phyloP scores from a whole-genome alignment of 2,888 invertebrate genomes.

The Cremastobaeus sp. region DNA sequence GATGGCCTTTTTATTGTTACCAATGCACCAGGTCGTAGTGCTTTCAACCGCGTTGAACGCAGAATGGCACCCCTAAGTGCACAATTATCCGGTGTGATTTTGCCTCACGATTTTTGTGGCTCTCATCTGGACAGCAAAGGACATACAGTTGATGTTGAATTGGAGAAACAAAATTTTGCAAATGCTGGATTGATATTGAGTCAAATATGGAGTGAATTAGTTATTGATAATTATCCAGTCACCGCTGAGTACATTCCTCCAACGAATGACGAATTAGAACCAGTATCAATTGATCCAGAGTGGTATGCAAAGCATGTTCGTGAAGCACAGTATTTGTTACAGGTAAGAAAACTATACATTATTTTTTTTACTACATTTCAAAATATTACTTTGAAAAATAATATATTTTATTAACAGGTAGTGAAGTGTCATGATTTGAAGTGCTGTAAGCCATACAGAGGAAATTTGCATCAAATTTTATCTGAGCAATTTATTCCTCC shows the following conservation, averaged over 20 bases:
- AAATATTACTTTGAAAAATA: slow-evolving; percentile 11
- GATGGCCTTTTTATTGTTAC: slow-evolving; percentile 64
- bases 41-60: slow-evolving; percentile 72
- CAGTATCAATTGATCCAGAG: neutral
- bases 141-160: slow-evolving; percentile 66
- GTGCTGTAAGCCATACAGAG: slow-evolving; percentile 61
- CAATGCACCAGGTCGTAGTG: slow-evolving; percentile 68
- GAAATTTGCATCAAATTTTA: slow-evolving; percentile 28
- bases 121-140: slow-evolving; percentile 67
- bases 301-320: slow-evolving; percentile 27
- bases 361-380: slow-evolving; percentile 10
- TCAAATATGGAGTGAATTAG: slow-evolving; percentile 68
- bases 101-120: slow-evolving; percentile 68
- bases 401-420: slow-evolving; percentile 22
- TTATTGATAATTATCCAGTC: slow-evolving; percentile 66
- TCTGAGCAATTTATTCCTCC: slow-evolving; percentile 29
- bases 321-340: slow-evolving; percentile 57
- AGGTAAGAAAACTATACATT: slow-evolving; percentile 60
- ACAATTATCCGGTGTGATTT: slow-evolving; percentile 67
- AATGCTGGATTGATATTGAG: slow-evolving; percentile 69
- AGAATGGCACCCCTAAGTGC: slow-evolving; percentile 68
- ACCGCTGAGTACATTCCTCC: slow-evolving; percentile 48
- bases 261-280: slow-evolving; percentile 3
- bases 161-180: slow-evolving; percentile 72
- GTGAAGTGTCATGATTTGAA: slow-evolving; percentile 51